Base-by-base conservation (phyloP, 2,888 invertebrate genomes). In the Ornithoptera alexandrae region DNA sequence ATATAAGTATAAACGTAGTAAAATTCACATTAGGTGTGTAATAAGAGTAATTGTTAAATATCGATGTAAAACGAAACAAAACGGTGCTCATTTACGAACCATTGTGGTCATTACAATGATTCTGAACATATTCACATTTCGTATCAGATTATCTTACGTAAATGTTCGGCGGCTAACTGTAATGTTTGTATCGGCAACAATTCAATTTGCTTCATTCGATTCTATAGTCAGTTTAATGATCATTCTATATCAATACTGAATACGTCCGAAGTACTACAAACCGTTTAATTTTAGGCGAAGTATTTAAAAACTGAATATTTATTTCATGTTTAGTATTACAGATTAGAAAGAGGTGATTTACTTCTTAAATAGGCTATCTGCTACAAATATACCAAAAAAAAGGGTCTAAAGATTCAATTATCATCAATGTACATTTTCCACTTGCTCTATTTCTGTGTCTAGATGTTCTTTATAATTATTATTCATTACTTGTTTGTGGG, bases 401-500 rank as follows among this genome's bases (percentile, higher is more conserved):
- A 53, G n/a, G 2, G 7, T n/a, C 4, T 6, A 3, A 53, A 53
- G 18, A n/a, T 18, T 6, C 53, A n/a, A 53, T n/a, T 53, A 53
- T n/a, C 5, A 53, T 6, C n/a, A 53, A 46, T 46, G 50, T 50
- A n/a, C 53, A 53, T 53, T 53, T 53, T 53, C 3, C 0, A 53
- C 53, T 53, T n/a, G 46, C 15, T 46, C 46, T 46, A 46, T 46
- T 46, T 46, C 15, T 46, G 46, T 46, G 4, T 18, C 30, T 60
- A 20, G n/a, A 36, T 60, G 46, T 50, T 20, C 18, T 18, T 60
- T 53, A 15, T 39, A 67, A 61, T 64, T 60, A 36, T 36, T 20
- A 68, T 68, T 64, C 60, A 59, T 6, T 58, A 30, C 53, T 50
- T 50, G 63, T 64, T 68, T 64, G n/a, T 36, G n/a, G 24, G 20